Conservation (phyloP, 2,113 vertebrate genomes). For the Bufo bufo region DNA sequence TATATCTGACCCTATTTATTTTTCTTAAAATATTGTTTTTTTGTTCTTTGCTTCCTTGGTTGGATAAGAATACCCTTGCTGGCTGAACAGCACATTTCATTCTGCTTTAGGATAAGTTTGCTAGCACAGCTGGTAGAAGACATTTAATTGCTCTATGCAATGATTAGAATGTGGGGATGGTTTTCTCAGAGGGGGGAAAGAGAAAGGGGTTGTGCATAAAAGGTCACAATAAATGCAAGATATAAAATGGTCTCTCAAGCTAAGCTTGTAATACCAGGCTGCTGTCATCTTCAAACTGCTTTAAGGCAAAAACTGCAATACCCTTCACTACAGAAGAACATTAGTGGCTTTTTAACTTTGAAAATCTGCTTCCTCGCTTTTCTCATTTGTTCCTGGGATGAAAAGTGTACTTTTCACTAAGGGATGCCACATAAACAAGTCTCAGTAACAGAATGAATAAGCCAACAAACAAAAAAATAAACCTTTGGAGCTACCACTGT, state of each 20-base stretch:
- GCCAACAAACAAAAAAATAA: background rate
- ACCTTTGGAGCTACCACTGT: background rate
- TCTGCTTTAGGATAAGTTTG: slow-evolving; percentile 61
- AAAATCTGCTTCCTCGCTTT: slow-evolving; percentile 46
- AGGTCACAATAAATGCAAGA: slow-evolving; percentile 65
- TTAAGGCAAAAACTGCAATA: slow-evolving; percentile 46
- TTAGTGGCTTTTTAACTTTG: slow-evolving; percentile 50
- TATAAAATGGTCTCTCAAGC: slow-evolving; percentile 54
- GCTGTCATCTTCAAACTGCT: slow-evolving; percentile 44
- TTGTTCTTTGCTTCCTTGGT: slow-evolving; percentile 45
- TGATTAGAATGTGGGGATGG: slow-evolving; percentile 63
- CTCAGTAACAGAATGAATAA: slow-evolving; percentile 24
- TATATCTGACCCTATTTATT: background rate
- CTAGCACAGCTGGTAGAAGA: slow-evolving; percentile 66
- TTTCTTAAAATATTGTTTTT: slow-evolving; percentile 17
- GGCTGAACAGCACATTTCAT: slow-evolving; percentile 54
- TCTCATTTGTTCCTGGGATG: slow-evolving; percentile 51
- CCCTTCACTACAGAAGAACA: slow-evolving; percentile 36
- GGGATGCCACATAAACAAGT: slow-evolving; percentile 47
- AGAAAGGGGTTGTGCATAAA: slow-evolving; percentile 64
- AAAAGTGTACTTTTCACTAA: slow-evolving; percentile 43
- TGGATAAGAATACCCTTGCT: slow-evolving; percentile 50
- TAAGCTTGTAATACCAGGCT: slow-evolving; percentile 49
- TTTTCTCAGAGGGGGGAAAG: slow-evolving; percentile 63
- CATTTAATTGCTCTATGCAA: slow-evolving; percentile 67